Conservation (phyloP, 2,888 invertebrate species). For the Adineta ricciae region DNA sequence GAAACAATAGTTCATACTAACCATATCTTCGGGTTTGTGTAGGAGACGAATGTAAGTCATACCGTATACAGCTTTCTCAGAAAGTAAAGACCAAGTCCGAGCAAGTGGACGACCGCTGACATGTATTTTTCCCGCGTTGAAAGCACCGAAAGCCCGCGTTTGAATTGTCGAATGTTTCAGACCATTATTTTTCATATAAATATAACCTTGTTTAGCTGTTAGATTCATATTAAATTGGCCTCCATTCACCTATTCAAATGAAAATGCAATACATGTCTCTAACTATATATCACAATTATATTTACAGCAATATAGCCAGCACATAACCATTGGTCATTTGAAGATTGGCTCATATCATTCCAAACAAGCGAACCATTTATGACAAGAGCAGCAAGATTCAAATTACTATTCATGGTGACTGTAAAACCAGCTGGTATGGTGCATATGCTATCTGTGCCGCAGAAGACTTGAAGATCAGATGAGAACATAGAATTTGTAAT, state of each 20-base stretch:
- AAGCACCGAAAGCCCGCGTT: not conserved
- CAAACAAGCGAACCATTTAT: not conserved
- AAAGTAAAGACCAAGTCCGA: not conserved
- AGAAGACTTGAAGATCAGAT: not conserved
- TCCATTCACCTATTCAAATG: not conserved
- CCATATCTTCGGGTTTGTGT: not conserved
- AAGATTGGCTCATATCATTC: not conserved
- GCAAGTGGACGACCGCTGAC: not conserved
- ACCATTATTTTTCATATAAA: slow-evolving; percentile 1
- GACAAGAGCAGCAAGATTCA: not conserved
- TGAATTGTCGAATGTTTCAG: not conserved
- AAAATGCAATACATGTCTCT: not conserved
- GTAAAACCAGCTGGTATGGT: not conserved
- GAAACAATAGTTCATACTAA: not conserved
- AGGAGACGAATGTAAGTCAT: not conserved
- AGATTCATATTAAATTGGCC: not conserved
- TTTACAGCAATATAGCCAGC: not conserved
- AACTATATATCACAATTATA: not conserved
- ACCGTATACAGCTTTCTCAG: not conserved
- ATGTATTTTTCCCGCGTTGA: not conserved
- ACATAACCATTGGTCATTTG: not conserved
- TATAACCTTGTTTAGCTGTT: not conserved
- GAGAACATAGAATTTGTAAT: not conserved
- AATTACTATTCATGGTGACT: not conserved
- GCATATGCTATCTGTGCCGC: not conserved